Percentiles rank a stretch among this genome's conserved stretches.
Conservation (phyloP, 2,113 vertebrate species). For the Clupea harengus region DNA sequence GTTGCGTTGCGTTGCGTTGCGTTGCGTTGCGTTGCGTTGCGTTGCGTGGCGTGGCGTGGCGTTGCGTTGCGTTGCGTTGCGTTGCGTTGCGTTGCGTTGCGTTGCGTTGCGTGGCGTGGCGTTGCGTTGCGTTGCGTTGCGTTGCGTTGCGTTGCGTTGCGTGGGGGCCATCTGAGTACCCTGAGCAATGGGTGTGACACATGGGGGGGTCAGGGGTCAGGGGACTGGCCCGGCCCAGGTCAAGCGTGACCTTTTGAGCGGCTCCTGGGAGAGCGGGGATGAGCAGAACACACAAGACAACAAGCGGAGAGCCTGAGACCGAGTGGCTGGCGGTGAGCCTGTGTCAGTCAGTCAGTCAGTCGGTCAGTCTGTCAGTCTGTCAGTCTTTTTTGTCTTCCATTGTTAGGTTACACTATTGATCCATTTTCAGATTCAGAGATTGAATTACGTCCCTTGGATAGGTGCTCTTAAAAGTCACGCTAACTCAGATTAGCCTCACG, state of each 20-base stretch:
- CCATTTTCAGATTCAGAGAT: not conserved
- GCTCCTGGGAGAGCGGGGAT: not conserved
- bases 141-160: too few species aligned
- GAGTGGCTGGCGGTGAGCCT: not conserved
- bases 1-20: too few species aligned
- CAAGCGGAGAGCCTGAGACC: not conserved
- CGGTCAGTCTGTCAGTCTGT: not conserved
- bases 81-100: too few species aligned
- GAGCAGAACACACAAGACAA: not conserved
- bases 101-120: too few species aligned
- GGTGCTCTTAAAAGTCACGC: not conserved
- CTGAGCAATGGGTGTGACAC: not conserved
- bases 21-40: too few species aligned
- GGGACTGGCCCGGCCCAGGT: not conserved
- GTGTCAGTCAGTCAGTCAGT: not conserved
- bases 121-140: too few species aligned
- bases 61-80: too few species aligned
- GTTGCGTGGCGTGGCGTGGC: too few species aligned
- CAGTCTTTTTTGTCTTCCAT: not conserved
- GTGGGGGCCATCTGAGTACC: too few species aligned
- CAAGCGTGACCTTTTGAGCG: not conserved
- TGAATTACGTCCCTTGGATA: constrained; percentile 17
- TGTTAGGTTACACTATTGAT: not conserved
- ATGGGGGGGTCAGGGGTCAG: not conserved
- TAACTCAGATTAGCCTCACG: constrained; percentile 23